These are phyloP conservation scores for Pristiophorus japonicus DNA, from an alignment of 2,113 vertebrate genomes.

Conservation along the genomic window DNA sequence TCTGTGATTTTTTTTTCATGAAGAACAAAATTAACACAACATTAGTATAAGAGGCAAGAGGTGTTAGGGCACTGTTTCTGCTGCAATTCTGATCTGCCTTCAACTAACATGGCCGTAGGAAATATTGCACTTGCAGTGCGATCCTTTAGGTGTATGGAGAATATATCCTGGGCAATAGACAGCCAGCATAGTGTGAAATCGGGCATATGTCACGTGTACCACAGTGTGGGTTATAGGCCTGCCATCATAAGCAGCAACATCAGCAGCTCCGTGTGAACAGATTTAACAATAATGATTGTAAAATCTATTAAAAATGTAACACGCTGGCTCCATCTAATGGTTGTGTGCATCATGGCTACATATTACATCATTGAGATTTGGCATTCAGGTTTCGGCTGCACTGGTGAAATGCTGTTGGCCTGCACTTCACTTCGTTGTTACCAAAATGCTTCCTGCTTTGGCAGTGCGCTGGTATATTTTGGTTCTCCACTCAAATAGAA, in stretches of 20 bases:
- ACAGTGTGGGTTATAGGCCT: background rate
- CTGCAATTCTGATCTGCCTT: background rate
- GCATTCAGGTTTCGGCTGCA: background rate
- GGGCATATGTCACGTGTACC: background rate
- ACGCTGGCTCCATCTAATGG: conserved; percentile 16
- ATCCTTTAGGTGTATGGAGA: too few species aligned
- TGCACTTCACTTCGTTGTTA: background rate
- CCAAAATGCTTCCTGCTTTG: background rate
- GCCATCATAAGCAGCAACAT: background rate
- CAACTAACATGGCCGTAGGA: background rate
- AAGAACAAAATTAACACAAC: too few species aligned
- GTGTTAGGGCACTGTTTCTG: background rate
- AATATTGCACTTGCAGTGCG: background rate
- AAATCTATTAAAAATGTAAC: background rate
- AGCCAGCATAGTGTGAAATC: background rate
- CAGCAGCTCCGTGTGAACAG: background rate
- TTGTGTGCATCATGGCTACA: background rate
- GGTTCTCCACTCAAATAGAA: background rate
- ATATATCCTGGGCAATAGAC: too few species aligned
- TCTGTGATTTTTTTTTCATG: background rate
- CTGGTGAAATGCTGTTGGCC: background rate
- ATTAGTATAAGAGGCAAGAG: background rate
- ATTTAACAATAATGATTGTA: background rate
- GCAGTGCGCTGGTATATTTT: background rate
- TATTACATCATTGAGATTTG: background rate